Evolutionary conservation across 2,888 invertebrate species (phyloP), one percentile per base, ranked within the genome.

Genomic region (Lacanobia oleracea): DNA sequence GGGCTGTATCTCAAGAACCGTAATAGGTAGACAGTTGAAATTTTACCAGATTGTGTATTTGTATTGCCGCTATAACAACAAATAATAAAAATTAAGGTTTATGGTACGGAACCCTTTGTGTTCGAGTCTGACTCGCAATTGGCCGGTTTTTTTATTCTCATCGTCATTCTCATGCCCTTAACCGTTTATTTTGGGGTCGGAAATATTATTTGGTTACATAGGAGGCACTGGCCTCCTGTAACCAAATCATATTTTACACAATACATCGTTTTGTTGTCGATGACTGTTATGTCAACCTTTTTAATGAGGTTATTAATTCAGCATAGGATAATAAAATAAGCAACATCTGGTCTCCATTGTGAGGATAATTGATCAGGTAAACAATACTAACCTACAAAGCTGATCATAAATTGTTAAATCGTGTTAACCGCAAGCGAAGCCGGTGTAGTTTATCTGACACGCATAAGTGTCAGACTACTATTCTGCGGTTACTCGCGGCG

Each of bases 401-500:
- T 48, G 40, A 60, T 53, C 68, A 82, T 74, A 73, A 75, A 80
- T 80, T 66, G 70, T 72, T 79, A 83, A 83, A 84, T 81, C 77
- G 76, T 67, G 82, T 77, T 83, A 65, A 84, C 84, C 83, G 67
- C 83, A 79, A 78, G 69, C 79, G 69, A 75, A 75, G 74, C 63
- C 68, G 64, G 61, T 73, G 64, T 81, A 79, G 78, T 85, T 85
- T 77, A 85, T 85, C 78, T 77, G 76, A 64, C 81, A 85, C 87
- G 79, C 79, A 79, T 82, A 68, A 75, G 78, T 81, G 84, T 81
- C 81, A 73, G 69, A 75, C 78, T 71, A 61, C 70, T 68, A 73
- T 82, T 82, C 76, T 88, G 88, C 85, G 90, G 91, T 87, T 87
- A 85, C 86, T 86, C 87, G 81, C 87, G 77, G 77, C 72, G 82